phyloP scores from a whole-genome alignment of 2,888 invertebrate species.

The Drosophila barbarae region DNA sequence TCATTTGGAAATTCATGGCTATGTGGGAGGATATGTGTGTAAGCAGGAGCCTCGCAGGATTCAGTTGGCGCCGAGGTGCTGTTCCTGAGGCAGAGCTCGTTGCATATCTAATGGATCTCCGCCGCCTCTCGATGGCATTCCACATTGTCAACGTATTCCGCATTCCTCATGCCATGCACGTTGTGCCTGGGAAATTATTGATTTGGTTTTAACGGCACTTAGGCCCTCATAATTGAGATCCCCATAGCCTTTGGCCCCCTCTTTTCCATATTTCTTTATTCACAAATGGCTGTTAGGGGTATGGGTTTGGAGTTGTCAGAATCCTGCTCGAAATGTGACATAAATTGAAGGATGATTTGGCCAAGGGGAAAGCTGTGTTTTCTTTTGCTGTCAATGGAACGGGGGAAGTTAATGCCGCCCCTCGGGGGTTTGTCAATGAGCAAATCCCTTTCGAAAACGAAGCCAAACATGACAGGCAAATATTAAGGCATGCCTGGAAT shows the following conservation, averaged over 20 bases:
- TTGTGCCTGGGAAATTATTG: conserved; percentile 50
- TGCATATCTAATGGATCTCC: conserved; percentile 31
- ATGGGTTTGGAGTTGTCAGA: conserved; percentile 7
- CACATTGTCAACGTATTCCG: conserved; percentile 33
- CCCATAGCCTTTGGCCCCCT: conserved; percentile 16
- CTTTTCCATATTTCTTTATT: background rate
- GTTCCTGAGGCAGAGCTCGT: conserved; percentile 1
- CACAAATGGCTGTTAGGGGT: background rate
- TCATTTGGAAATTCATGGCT: conserved; percentile 46
- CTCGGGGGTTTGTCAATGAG: conserved; percentile 28
- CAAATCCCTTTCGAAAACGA: conserved; percentile 9
- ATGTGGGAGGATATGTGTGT: conserved; percentile 17
- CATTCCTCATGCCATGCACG: conserved; percentile 38
- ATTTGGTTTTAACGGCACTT: conserved; percentile 66
- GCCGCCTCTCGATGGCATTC: conserved; percentile 14
- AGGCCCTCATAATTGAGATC: conserved; percentile 54
- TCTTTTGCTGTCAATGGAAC: background rate
- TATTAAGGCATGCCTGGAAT: conserved; percentile 10
- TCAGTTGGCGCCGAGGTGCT: background rate
- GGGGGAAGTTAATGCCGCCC: conserved; percentile 23
- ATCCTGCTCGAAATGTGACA: conserved; percentile 36
- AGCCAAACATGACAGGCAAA: conserved; percentile 21
- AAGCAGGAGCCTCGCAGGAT: background rate
- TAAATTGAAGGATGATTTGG: conserved; percentile 46
- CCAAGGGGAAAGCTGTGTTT: conserved; percentile 23